phyloP scores from a whole-genome alignment of 1,140 invertebrate genomes.

The Contarinia nasturtii region DNA sequence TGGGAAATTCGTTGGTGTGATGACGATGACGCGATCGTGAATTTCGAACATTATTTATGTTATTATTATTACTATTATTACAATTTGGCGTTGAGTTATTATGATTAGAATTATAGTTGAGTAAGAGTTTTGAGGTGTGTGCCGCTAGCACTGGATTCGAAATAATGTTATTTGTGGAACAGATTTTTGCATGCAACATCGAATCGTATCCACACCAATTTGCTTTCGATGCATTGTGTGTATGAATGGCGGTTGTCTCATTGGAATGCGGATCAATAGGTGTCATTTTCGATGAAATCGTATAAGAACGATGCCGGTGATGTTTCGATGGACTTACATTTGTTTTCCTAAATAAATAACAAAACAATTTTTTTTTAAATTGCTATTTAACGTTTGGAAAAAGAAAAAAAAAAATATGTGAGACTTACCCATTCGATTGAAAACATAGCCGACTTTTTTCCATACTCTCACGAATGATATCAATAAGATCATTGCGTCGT shows the following conservation, averaged over 20 bases:
- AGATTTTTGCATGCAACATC: conserved; percentile 36
- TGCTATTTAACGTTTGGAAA: not conserved
- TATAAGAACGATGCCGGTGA: conserved; percentile 19
- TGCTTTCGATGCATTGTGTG: conserved; percentile 31
- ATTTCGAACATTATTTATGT: too few species aligned
- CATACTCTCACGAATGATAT: conserved; percentile 79
- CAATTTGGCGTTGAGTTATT: not conserved
- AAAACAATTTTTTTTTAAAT: not conserved
- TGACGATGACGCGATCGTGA: too few species aligned
- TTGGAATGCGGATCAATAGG: conserved; percentile 18
- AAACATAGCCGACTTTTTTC: conserved; percentile 75
- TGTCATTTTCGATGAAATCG: conserved; percentile 20
- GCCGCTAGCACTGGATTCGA: too few species aligned
- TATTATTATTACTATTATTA: too few species aligned
- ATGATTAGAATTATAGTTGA: not conserved
- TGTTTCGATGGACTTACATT: conserved; percentile 21
- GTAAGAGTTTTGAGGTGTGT: not conserved
- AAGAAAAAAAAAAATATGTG: not conserved
- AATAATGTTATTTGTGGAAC: conserved; percentile 6
- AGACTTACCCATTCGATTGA: conserved; percentile 48
- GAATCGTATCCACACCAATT: conserved; percentile 36
- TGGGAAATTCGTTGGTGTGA: not conserved
- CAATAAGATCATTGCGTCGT: conserved; percentile 61
- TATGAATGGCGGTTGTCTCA: conserved; percentile 11
- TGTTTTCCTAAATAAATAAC: conserved; percentile 14